phyloP scores from a whole-genome alignment of 2,113 vertebrate genomes.

The Rana temporaria region DNA sequence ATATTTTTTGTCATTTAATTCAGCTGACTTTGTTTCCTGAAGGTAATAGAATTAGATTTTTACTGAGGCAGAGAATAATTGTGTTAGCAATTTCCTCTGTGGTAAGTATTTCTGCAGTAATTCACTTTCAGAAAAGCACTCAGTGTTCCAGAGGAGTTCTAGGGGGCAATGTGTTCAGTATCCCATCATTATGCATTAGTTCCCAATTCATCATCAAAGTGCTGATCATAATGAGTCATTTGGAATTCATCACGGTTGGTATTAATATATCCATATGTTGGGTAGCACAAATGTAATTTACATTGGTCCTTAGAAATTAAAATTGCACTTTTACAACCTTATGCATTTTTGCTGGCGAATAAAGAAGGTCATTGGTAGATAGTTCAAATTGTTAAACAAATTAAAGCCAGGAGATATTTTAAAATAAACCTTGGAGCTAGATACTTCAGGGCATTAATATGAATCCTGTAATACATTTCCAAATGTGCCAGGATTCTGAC shows the following conservation, averaged over 20 bases:
- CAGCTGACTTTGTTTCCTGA: conserved; percentile 68
- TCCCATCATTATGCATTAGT: conserved; percentile 50
- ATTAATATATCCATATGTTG: conserved; percentile 36
- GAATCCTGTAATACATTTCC: neutral
- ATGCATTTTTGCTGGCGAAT: neutral
- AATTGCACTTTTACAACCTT: conserved; percentile 11
- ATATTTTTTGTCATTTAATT: conserved; percentile 69
- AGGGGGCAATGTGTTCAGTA: conserved; percentile 50
- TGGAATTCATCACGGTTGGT: conserved; percentile 43
- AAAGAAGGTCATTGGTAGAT: conserved; percentile 30
- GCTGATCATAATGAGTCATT: conserved; percentile 48
- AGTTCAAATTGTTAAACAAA: neutral
- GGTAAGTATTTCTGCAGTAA: conserved; percentile 68
- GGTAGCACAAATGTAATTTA: conserved; percentile 37
- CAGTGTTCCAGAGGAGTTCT: conserved; percentile 63
- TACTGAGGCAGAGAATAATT: conserved; percentile 68
- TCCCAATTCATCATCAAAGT: conserved; percentile 38
- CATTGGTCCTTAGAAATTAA: conserved; percentile 25
- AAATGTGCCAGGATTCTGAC: too few species aligned
- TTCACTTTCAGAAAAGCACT: conserved; percentile 66
- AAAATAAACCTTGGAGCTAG: neutral
- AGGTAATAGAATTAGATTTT: conserved; percentile 68
- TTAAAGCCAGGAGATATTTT: neutral
- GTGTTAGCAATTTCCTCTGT: conserved; percentile 70
- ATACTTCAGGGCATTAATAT: neutral